Percentiles rank a stretch among this genome's conserved stretches.
phyloP scores from a whole-genome alignment of 2,888 invertebrate species.

The Galeruca laticollis region DNA sequence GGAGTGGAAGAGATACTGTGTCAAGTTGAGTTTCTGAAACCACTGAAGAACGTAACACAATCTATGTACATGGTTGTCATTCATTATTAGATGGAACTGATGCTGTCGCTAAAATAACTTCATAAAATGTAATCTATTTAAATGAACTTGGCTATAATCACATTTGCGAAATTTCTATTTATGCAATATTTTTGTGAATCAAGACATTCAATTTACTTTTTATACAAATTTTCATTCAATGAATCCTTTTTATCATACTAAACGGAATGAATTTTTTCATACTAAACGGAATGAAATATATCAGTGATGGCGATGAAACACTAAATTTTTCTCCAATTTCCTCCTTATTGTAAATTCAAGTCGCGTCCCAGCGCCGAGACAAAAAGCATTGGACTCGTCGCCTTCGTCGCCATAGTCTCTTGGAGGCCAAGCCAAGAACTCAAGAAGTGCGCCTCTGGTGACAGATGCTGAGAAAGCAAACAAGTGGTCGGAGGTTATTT shows the following conservation, averaged over 20 bases:
- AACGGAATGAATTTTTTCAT: neutral
- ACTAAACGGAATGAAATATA: slow-evolving; percentile 23
- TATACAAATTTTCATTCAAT: no score
- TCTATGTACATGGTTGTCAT: no score
- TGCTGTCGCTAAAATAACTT: no score
- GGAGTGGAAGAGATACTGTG: no score
- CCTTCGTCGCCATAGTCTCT: slow-evolving; percentile 31
- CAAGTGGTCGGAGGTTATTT: slow-evolving; percentile 66
- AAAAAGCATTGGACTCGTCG: slow-evolving; percentile 50
- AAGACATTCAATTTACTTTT: no score
- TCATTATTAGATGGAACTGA: no score
- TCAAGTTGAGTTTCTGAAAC: no score
- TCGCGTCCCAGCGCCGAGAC: slow-evolving; percentile 48
- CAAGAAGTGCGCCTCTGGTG: slow-evolving; percentile 56
- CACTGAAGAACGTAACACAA: no score
- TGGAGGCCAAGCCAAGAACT: slow-evolving; percentile 20
- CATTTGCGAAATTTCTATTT: no score
- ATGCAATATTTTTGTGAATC: no score
- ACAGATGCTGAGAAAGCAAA: slow-evolving; percentile 63
- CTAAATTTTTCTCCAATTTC: slow-evolving; percentile 53
- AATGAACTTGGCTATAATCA: no score
- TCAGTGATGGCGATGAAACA: slow-evolving; percentile 45
- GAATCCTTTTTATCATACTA: neutral
- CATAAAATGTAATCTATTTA: no score
- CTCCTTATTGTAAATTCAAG: slow-evolving; percentile 56